Conservation (phyloP, 1,140 invertebrate species). For the Wiebesia pumilae region DNA sequence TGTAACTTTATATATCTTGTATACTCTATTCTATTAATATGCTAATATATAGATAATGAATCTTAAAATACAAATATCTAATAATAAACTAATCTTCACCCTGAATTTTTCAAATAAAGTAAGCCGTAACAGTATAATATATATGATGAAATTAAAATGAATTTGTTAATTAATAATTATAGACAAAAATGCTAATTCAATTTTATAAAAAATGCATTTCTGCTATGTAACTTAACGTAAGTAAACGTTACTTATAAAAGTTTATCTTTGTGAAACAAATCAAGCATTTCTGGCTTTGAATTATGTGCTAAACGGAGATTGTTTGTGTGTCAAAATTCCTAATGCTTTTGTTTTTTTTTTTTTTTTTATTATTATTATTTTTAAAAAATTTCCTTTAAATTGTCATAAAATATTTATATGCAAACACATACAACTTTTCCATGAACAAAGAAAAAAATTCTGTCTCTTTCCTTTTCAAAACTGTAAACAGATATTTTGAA, state of each 20-base stretch:
- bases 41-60: not conserved
- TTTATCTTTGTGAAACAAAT: not conserved
- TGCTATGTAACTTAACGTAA: not conserved
- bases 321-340: constrained; percentile 31
- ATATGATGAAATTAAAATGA: not conserved
- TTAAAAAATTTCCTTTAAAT: not conserved
- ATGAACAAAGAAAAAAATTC: not conserved
- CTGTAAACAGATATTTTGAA: constrained; percentile 1
- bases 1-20: not conserved
- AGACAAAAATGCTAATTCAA: not conserved
- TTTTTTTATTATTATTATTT: not conserved
- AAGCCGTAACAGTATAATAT: not conserved
- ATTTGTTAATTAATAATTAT: not conserved
- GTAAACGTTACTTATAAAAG: not conserved
- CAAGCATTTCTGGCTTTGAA: not conserved
- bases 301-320: not conserved
- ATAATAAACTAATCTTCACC: not conserved
- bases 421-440: constrained; percentile 34
- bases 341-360: constrained; percentile 5
- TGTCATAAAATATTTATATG: constrained; percentile 1
- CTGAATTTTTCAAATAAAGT: not conserved
- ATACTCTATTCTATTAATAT: not conserved
- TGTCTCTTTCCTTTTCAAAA: constrained; percentile 11
- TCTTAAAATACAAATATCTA: not conserved
- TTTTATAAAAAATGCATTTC: not conserved